Evolutionary conservation across 1,140 invertebrate genomes (phyloP).

Genomic region (Temnothorax nylanderi): DNA sequence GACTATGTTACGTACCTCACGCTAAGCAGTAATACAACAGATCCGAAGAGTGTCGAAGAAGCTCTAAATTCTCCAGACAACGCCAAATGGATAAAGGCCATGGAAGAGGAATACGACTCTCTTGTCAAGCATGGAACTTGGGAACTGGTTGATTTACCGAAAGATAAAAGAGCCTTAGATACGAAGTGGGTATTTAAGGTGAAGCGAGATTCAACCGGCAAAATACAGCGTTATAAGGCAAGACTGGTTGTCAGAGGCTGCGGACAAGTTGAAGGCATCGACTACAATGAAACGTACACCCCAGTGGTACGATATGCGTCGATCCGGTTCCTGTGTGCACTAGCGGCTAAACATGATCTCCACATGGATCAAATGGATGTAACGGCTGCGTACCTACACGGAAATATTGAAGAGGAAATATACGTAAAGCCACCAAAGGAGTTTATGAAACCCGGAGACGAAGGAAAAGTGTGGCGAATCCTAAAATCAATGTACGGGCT

Average conservation of each 20-base stretch:
- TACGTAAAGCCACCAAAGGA: background rate
- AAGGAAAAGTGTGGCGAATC: background rate
- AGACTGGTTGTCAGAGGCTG: background rate
- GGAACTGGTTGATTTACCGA: background rate
- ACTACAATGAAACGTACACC: background rate
- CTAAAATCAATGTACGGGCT: background rate
- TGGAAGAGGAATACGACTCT: background rate
- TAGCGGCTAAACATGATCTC: background rate
- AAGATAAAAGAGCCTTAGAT: background rate
- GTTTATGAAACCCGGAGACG: background rate
- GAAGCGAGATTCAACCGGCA: background rate
- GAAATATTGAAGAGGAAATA: background rate
- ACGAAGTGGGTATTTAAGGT: background rate
- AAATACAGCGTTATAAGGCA: background rate
- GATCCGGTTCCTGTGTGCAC: background rate
- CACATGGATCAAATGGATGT: background rate
- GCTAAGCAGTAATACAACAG: too few species aligned
- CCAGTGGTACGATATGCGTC: background rate
- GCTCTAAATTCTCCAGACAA: background rate
- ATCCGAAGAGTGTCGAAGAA: background rate
- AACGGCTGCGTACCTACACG: background rate
- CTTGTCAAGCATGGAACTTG: background rate
- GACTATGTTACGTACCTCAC: too few species aligned
- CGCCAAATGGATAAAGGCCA: background rate
- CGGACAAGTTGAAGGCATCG: background rate